A percentile compares a stretch with the other conserved stretches of the same genome.
Conservation (phyloP, 2,797 vertebrate genomes). For the Phoxinus dragarum region DNA sequence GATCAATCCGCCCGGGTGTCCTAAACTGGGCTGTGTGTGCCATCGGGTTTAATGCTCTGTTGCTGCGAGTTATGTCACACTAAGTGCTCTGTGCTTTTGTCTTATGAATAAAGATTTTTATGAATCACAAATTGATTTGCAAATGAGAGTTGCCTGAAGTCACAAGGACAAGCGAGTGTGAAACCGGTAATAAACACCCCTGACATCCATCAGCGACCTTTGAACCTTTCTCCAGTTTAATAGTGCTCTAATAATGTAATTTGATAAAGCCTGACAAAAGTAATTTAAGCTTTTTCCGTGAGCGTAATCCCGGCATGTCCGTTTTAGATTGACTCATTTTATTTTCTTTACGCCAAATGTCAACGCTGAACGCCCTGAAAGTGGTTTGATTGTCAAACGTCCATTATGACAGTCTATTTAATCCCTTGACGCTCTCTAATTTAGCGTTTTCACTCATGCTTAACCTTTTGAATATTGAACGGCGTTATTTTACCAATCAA, state of each 20-base stretch:
- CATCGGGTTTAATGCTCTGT: slow-evolving; percentile 5
- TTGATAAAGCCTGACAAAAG: slow-evolving; percentile 24
- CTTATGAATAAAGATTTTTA: slow-evolving; percentile 53
- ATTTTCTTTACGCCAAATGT: not conserved
- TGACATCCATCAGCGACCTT: slow-evolving; percentile 6
- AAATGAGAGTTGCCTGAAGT: slow-evolving; percentile 43
- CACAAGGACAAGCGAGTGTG: not conserved
- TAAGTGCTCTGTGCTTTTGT: slow-evolving; percentile 17
- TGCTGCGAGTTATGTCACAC: not conserved
- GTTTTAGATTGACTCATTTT: not conserved
- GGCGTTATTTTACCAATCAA: not conserved
- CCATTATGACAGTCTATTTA: not conserved
- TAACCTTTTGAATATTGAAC: slow-evolving; percentile 16
- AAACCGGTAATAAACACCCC: not conserved
- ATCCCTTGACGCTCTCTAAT: not conserved
- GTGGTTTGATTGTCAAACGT: not conserved
- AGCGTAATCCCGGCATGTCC: not conserved
- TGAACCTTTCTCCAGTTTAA: slow-evolving; percentile 12
- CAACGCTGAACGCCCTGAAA: not conserved
- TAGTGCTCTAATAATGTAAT: slow-evolving; percentile 29
- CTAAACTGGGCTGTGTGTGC: not conserved
- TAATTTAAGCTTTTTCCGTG: not conserved
- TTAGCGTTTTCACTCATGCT: not conserved
- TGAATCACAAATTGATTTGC: slow-evolving; percentile 46
- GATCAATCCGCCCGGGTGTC: not conserved